These are phyloP conservation scores for Microdon myrmicae DNA, from an alignment of 2,888 invertebrate genomes.

Conservation along the genomic window DNA sequence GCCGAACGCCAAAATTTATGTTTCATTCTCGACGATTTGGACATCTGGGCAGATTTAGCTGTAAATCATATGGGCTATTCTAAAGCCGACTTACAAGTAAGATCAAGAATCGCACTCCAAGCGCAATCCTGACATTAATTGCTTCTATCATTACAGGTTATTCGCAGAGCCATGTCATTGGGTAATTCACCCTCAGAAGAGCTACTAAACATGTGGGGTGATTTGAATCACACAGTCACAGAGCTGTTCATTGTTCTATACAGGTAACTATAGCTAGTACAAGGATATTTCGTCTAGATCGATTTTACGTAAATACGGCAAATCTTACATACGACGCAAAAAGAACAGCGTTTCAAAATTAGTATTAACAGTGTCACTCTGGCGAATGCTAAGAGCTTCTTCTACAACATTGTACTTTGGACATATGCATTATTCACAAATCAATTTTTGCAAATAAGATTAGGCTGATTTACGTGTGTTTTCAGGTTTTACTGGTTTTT, in stretches of 20 bases:
- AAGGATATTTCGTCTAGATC: not conserved
- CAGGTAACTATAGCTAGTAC: no score
- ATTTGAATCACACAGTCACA: slow-evolving; percentile 81
- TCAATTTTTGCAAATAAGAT: no score
- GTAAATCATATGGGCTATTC: slow-evolving; percentile 75
- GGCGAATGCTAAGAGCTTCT: no score
- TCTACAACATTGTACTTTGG: no score
- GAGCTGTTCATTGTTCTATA: slow-evolving; percentile 80
- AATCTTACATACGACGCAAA: no score
- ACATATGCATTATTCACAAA: no score
- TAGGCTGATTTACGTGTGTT: no score
- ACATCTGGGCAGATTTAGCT: slow-evolving; percentile 84
- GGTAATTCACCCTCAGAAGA: slow-evolving; percentile 78
- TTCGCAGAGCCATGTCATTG: slow-evolving; percentile 70
- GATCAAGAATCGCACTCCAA: slow-evolving; percentile 29
- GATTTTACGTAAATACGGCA: no score
- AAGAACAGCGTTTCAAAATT: no score
- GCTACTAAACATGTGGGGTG: slow-evolving; percentile 82
- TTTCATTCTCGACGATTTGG: slow-evolving; percentile 79
- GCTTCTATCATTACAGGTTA: slow-evolving; percentile 64
- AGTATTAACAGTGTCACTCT: no score
- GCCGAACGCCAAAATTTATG: slow-evolving; percentile 77
- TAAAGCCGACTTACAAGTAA: slow-evolving; percentile 64
- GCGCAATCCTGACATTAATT: slow-evolving; percentile 53
- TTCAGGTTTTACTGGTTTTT: no score